These are phyloP conservation scores for Saturnia pavonia DNA, from an alignment of 2,888 invertebrate genomes.

Conservation along the genomic window DNA sequence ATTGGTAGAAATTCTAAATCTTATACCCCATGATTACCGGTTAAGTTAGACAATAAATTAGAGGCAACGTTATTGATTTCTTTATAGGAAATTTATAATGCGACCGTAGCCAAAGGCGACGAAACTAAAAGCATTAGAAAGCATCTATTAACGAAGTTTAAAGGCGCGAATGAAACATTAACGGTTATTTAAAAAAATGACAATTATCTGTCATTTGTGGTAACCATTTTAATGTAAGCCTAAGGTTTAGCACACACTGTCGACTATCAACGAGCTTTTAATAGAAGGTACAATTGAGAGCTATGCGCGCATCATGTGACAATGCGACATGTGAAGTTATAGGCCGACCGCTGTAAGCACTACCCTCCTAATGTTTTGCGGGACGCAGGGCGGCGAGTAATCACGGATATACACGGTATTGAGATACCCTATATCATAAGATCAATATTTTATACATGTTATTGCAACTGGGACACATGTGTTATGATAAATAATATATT, in stretches of 20 bases:
- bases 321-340: too few species aligned
- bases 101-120: slow-evolving; percentile 46
- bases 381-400: too few species aligned
- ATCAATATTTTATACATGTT: too few species aligned
- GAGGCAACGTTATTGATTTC: slow-evolving; percentile 61
- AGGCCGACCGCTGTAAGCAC: too few species aligned
- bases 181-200: slow-evolving; percentile 31
- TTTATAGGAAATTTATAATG: slow-evolving; percentile 53
- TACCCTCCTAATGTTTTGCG: too few species aligned
- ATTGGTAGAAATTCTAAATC: neutral
- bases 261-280: neutral
- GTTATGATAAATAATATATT: too few species aligned
- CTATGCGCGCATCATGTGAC: too few species aligned
- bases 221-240: slow-evolving; percentile 20
- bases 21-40: neutral
- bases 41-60: slow-evolving; percentile 22
- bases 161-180: slow-evolving; percentile 42
- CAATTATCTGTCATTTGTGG: slow-evolving; percentile 28
- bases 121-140: slow-evolving; percentile 50
- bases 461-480: too few species aligned
- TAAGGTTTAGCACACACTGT: slow-evolving; percentile 22
- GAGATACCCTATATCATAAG: too few species aligned
- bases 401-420: too few species aligned
- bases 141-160: slow-evolving; percentile 40
- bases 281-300: too few species aligned